Percentiles rank a stretch among this genome's conserved stretches.
Evolutionary conservation across 2,113 vertebrate species (phyloP).

Genomic region (Prionailurus viverrinus): DNA sequence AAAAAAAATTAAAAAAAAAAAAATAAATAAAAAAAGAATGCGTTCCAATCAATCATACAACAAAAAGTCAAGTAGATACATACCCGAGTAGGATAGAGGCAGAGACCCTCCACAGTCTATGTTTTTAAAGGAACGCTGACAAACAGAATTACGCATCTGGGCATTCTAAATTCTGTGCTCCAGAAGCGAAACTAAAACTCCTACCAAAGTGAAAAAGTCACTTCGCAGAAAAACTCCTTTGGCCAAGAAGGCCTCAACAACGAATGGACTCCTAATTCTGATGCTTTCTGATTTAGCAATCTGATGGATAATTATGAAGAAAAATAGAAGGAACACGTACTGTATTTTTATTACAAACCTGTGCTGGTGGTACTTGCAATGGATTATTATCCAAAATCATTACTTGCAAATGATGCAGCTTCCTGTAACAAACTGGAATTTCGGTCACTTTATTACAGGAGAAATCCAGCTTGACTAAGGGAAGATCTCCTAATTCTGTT

Average conservation of each 20-base stretch:
- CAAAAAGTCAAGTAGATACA: conserved; percentile 34
- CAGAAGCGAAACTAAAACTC: conserved; percentile 23
- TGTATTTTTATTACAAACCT: conserved; percentile 89
- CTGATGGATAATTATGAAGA: conserved; percentile 17
- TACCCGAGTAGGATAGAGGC: neutral
- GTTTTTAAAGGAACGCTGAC: conserved; percentile 36
- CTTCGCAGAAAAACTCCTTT: conserved; percentile 36
- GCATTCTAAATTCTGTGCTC: conserved; percentile 25
- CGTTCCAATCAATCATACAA: neutral
- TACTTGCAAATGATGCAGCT: conserved; percentile 95
- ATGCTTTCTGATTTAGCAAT: conserved; percentile 40
- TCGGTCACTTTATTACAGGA: conserved; percentile 99
- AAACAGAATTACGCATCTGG: neutral
- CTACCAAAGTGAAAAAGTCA: conserved; percentile 35
- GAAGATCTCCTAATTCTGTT: conserved; percentile 95
- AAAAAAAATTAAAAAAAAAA: too few species aligned
- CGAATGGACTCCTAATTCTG: neutral
- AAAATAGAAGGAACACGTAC: conserved; percentile 39
- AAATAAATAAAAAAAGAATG: too few species aligned
- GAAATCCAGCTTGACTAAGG: conserved; percentile 97
- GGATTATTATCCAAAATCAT: conserved; percentile 98
- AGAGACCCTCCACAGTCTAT: neutral
- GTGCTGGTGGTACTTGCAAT: conserved; percentile 97
- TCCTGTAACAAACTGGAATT: conserved; percentile 96
- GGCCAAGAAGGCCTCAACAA: neutral